Percentiles rank a stretch among this genome's conserved stretches.
Conservation (phyloP, 1,140 invertebrate species). For the Campodea augens region DNA sequence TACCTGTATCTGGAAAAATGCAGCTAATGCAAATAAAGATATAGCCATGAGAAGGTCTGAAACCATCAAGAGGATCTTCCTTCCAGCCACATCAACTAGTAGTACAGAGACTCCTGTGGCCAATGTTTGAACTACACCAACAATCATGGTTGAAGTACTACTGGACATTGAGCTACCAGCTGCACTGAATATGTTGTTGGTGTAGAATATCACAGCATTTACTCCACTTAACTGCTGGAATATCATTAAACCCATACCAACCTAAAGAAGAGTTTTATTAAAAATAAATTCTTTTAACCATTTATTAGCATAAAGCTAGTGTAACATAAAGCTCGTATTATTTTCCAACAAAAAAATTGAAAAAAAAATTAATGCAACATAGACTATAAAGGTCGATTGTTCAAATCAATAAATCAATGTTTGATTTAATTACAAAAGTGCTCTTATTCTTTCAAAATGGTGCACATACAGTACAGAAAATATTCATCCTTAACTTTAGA, state of each 20-base stretch:
- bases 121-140: conserved; percentile 25
- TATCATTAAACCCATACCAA: conserved; percentile 25
- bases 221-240: conserved; percentile 29
- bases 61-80: conserved; percentile 32
- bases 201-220: conserved; percentile 32
- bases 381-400: too few relatives aligned
- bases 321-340: too few relatives aligned
- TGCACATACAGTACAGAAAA: too few relatives aligned
- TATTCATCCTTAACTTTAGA: too few relatives aligned
- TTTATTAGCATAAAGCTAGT: too few relatives aligned
- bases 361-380: too few relatives aligned
- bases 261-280: conserved; percentile 16
- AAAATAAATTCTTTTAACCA: too few relatives aligned
- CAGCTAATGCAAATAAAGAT: conserved; percentile 39
- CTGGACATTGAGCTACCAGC: conserved; percentile 43
- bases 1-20: conserved; percentile 40
- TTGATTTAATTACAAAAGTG: too few relatives aligned
- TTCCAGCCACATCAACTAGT: conserved; percentile 26
- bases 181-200: conserved; percentile 26
- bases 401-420: too few relatives aligned
- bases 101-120: conserved; percentile 25
- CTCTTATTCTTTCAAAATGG: too few relatives aligned
- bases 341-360: too few relatives aligned
- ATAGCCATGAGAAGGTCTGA: conserved; percentile 29
- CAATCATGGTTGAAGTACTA: conserved; percentile 23